These are phyloP conservation scores for Anarhynchus alexandrinus DNA, from an alignment of 2,113 vertebrate genomes.

Conservation along the genomic window DNA sequence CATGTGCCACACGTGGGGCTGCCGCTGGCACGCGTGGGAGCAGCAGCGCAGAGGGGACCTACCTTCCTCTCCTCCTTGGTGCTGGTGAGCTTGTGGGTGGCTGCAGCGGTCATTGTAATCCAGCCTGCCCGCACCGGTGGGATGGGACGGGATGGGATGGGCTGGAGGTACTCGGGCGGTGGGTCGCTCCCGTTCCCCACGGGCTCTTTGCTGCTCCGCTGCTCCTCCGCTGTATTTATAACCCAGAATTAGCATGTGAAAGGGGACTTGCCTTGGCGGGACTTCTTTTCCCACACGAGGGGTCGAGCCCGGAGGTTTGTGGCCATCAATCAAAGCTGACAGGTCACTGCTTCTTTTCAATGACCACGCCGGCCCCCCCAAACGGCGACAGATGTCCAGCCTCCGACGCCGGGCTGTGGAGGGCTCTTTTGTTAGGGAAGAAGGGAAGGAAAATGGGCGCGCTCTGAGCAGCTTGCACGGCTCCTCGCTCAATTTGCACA, in stretches of 20 bases:
- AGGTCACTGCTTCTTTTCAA: constrained; percentile 88
- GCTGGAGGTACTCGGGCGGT: not conserved
- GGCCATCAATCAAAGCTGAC: constrained; percentile 87
- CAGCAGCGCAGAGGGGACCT: not conserved
- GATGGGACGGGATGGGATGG: not conserved
- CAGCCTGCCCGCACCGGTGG: not conserved
- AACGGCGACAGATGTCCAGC: constrained; percentile 87
- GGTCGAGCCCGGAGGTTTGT: constrained; percentile 74
- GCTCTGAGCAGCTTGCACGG: constrained; percentile 46
- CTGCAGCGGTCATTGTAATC: constrained; percentile 78
- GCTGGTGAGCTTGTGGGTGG: constrained; percentile 71
- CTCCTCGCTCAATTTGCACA: constrained; percentile 17
- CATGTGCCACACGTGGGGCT: rapidly evolving
- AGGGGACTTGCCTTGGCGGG: constrained; percentile 75
- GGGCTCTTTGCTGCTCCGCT: not conserved
- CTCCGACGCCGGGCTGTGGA: constrained; percentile 70
- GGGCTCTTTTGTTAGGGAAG: constrained; percentile 59
- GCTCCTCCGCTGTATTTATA: constrained; percentile 80
- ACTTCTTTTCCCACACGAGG: constrained; percentile 86
- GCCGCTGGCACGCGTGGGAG: rapidly evolving
- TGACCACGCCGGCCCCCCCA: constrained; percentile 66
- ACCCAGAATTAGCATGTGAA: constrained; percentile 86
- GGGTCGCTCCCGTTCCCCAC: not conserved
- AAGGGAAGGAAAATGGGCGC: constrained; percentile 44
- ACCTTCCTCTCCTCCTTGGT: constrained; percentile 90